Conservation (phyloP, 2,113 vertebrate genomes). For the Anolis sagrei region DNA sequence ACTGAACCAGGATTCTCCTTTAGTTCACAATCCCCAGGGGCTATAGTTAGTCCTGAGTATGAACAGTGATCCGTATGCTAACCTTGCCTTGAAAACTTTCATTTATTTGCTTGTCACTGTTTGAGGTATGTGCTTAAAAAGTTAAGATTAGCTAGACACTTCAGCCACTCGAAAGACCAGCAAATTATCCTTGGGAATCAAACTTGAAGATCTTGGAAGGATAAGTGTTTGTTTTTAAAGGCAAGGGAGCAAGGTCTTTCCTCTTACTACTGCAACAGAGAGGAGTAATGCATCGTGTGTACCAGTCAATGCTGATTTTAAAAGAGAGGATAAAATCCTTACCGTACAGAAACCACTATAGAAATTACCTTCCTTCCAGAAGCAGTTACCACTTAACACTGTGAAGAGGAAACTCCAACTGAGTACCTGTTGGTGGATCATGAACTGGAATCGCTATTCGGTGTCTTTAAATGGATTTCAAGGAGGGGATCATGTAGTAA, state of each 20-base stretch:
- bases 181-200: constrained; percentile 1
- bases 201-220: constrained; percentile 12
- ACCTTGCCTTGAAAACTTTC: neutral
- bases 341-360: constrained; percentile 4
- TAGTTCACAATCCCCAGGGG: neutral
- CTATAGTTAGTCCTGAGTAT: no score
- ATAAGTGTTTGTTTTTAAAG: neutral
- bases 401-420: constrained; percentile 37
- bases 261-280: neutral
- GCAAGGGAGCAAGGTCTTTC: neutral
- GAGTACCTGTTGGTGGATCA: constrained; percentile 19
- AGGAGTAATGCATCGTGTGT: neutral
- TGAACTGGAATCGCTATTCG: neutral
- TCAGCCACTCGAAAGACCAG: neutral
- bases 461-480: constrained; percentile 42
- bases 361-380: constrained; percentile 40
- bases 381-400: neutral
- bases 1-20: no score
- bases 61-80: neutral
- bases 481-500: constrained; percentile 47
- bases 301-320: neutral
- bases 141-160: neutral
- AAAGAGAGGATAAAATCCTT: neutral
- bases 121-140: neutral
- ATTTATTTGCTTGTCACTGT: neutral